Conservation (phyloP, 1,140 invertebrate genomes). For the Dendrolimus kikuchii region DNA sequence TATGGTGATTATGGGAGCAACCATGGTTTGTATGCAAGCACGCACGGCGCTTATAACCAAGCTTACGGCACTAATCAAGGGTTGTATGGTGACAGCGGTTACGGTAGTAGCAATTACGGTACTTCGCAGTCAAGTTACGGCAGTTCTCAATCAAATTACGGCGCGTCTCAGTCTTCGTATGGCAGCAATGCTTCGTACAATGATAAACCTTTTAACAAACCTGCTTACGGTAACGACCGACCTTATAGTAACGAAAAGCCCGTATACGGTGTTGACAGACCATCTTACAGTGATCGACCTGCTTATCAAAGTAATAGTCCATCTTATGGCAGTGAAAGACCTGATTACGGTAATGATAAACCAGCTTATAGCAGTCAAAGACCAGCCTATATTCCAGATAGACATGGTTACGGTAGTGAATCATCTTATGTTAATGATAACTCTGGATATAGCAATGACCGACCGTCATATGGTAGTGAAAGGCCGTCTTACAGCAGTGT, state of each 20-base stretch:
- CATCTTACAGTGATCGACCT: slow-evolving; percentile 1
- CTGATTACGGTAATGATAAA: slow-evolving; percentile 9
- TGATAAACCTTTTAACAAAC: slow-evolving; percentile 8
- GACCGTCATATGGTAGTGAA: too few species aligned
- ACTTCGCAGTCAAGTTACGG: slow-evolving; percentile 1
- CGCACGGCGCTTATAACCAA: slow-evolving; percentile 3
- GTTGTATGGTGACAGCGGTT: background rate
- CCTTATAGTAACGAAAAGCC: background rate
- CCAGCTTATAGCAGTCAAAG: slow-evolving; percentile 1
- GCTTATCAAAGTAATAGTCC: slow-evolving; percentile 8
- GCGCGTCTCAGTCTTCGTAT: slow-evolving; percentile 4
- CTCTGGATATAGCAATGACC: too few species aligned
- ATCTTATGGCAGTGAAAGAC: slow-evolving; percentile 3
- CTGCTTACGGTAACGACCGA: slow-evolving; percentile 6
- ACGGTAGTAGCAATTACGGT: slow-evolving; percentile 10
- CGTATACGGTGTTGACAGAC: background rate
- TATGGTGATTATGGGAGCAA: too few species aligned
- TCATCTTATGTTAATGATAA: too few species aligned
- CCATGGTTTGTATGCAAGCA: background rate
- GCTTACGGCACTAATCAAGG: too few species aligned
- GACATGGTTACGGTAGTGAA: too few species aligned
- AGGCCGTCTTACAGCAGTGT: too few species aligned
- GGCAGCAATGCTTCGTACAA: slow-evolving; percentile 6
- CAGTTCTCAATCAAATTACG: slow-evolving; percentile 2
- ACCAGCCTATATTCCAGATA: slow-evolving; percentile 6